Evolutionary conservation across 1,140 invertebrate genomes (phyloP), one percentile per base, ranked within the genome.

Genomic region (Hyles vespertilio): DNA sequence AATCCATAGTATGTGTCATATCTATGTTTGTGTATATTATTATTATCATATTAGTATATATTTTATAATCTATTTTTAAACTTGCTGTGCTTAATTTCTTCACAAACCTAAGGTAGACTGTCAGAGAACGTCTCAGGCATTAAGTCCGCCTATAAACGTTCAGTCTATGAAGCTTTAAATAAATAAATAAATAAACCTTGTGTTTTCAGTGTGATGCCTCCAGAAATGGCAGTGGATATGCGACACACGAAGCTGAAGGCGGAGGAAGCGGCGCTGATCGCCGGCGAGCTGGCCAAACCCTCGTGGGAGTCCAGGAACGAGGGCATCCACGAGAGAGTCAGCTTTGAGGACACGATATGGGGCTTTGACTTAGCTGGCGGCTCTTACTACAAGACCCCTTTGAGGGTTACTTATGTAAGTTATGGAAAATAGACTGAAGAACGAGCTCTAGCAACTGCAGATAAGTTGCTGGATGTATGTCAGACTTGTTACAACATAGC

Each of bases 341-440:
- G 73, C 65, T 84, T 84, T 58, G 79, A 84, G 51, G 81, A 84
- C 62, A 67, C 76, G 11, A 77, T 84, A 32, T 84, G 81, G 81
- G 81, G 81, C 11, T 84, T 84, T 53, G 73, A 81, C 45, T 58
- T 84, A 22, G 81, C 78, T 12, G 81, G 81, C 6, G 81, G 81
- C 0, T 45, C 64, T 1, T 73, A 67, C 50, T 84, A 84, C 55
- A 72, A 75, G 33, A 81, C 74, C 2, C 81, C 81, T 0, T 58
- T 84, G 51, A 74, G 72, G 46, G 73, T 84, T 34, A 77, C 74
- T 33, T 68, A 52, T 64, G 81, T 84, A 70, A 70, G 48, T 50
- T 11, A 1, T 22, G 2, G 22, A 22, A 22, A 22, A 22, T 2
- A 22, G 22, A 22, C 22, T 22, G 22, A 22, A 22, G 22, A 22